Conservation (phyloP, 2,888 invertebrate genomes). For the Hylaea fasciaria region DNA sequence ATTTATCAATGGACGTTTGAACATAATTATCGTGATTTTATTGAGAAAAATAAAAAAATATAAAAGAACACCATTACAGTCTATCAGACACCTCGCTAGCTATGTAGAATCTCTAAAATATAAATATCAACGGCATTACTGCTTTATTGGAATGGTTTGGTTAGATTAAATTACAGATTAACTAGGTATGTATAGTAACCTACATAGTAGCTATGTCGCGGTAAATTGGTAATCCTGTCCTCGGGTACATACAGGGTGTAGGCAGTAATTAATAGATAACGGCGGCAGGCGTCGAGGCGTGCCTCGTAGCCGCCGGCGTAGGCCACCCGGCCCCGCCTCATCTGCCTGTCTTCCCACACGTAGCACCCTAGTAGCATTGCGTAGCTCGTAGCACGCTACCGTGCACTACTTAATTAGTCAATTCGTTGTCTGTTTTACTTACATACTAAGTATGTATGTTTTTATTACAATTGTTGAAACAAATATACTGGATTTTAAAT, state of each 20-base stretch:
- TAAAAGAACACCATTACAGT: no score
- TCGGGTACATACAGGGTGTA: slow-evolving; percentile 14
- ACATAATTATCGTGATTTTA: no score
- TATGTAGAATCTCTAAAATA: no score
- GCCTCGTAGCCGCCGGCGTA: slow-evolving; percentile 59
- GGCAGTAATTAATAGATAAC: slow-evolving; percentile 40
- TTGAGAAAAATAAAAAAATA: no score
- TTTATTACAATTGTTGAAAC: no score
- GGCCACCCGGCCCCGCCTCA: slow-evolving; percentile 53
- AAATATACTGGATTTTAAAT: no score
- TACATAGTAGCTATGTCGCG: not conserved
- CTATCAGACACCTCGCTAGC: no score
- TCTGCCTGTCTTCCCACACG: slow-evolving; percentile 66
- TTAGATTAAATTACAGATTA: slow-evolving; percentile 1
- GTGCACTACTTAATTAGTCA: slow-evolving; percentile 32
- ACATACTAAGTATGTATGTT: no score
- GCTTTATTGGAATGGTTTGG: no score
- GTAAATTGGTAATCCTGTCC: slow-evolving; percentile 26
- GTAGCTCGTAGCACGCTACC: slow-evolving; percentile 28
- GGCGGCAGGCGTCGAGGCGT: slow-evolving; percentile 72
- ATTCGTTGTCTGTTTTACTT: not conserved
- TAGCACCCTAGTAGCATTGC: slow-evolving; percentile 18
- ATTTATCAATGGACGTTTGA: no score
- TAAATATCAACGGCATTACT: no score
- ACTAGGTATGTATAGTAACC: not conserved